Evolutionary conservation across 2,113 vertebrate genomes (phyloP).

Genomic region (Anas platyrhynchos): DNA sequence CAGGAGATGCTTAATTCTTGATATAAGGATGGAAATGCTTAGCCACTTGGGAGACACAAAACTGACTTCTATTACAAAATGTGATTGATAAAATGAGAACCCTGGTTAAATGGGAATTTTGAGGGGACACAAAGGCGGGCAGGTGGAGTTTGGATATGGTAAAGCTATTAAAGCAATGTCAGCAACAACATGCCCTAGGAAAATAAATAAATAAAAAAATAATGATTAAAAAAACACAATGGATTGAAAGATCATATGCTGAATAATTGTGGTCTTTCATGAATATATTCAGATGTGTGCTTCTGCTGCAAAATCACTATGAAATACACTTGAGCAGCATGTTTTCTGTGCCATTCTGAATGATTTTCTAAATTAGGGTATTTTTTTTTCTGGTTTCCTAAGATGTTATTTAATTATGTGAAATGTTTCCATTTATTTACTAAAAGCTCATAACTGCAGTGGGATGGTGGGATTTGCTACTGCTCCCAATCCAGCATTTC

Average conservation of each 20-base stretch:
- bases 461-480: slow-evolving; percentile 41
- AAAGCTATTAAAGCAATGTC: slow-evolving; percentile 24
- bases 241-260: slow-evolving; percentile 15
- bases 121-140: neutral
- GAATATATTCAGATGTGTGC: neutral
- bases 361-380: slow-evolving; percentile 50
- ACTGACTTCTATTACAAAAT: slow-evolving; percentile 17
- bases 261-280: slow-evolving; percentile 50
- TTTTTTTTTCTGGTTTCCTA: slow-evolving; percentile 24
- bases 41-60: slow-evolving; percentile 5
- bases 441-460: slow-evolving; percentile 41
- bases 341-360: slow-evolving; percentile 53
- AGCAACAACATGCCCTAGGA: neutral
- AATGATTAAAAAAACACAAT: neutral
- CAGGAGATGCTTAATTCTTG: slow-evolving; percentile 39
- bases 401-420: slow-evolving; percentile 65
- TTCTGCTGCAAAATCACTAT: slow-evolving; percentile 45
- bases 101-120: slow-evolving; percentile 29
- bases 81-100: slow-evolving; percentile 50
- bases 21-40: slow-evolving; percentile 37
- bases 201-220: neutral
- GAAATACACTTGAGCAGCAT: slow-evolving; percentile 49
- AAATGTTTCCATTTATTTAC: slow-evolving; percentile 66
- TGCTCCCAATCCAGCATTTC: slow-evolving; percentile 40
- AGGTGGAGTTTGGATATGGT: neutral